Evolutionary conservation across 2,888 invertebrate species (phyloP), one percentile per base, ranked within the genome.

Genomic region (Alloscopus bannaensis): DNA sequence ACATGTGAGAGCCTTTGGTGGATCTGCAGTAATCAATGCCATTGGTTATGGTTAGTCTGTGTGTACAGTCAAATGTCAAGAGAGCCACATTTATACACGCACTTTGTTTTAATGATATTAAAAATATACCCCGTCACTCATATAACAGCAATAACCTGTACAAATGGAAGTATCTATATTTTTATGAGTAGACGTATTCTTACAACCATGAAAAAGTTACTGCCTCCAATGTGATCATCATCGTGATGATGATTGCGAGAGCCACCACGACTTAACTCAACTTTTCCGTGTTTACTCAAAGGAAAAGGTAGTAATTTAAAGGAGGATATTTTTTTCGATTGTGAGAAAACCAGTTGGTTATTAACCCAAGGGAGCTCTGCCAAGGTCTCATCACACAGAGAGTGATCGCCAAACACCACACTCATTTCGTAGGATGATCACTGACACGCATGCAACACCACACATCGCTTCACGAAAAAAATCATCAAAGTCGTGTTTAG

Each of bases 201-300:
- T 36, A 8, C 36, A 36, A 36, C 6, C 13, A n/a, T 22, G n/a
- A 52, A 8, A 2, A 24, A 24, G 22, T 22, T 22, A 3, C 52
- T 16, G 20, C n/a, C n/a, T 28, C 57, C n/a, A 57, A 57, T 11
- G 6, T 24, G 45, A 65, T 26, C 65, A 42, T 31, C 4, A 60
- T 28, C 60, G 31, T 28, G 18, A 60, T 28, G 26, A 26, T 65
- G 31, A 50, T 31, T 31, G 29, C 20, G 29, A 45, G 29, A 36
- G 40, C 28, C 42, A 64, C 22, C 4, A n/a, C 45, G 64, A 45
- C 52, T 22, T 42, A 69, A 57, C 69, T 69, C 57, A 55, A 69
- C 57, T 47, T 52, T 66, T 66, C 52, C 66, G 66, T 69, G 69
- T 69, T 69, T 69, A 57, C 69, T 69, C 47, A 57, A 60, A n/a